Evolutionary conservation across 2,113 vertebrate genomes (phyloP).

Genomic region (Tachuris rubrigastra): DNA sequence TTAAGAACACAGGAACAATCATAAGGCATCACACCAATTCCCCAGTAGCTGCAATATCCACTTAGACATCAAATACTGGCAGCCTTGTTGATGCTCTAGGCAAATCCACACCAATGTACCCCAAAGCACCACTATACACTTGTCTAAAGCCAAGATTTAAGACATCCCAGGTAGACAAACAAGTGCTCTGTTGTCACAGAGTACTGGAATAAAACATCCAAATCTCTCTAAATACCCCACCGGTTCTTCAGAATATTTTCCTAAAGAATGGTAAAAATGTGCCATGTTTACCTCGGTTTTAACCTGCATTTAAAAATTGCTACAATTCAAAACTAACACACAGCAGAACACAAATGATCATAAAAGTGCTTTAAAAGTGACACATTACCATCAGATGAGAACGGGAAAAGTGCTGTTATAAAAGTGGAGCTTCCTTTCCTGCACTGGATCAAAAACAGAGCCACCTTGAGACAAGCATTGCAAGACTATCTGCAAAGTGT

Average conservation of each 20-base stretch:
- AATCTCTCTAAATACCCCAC: neutral
- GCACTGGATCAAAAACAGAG: neutral
- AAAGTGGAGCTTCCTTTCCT: neutral
- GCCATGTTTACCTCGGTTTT: neutral
- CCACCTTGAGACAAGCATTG: neutral
- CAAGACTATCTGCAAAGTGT: neutral
- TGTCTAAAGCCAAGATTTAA: neutral
- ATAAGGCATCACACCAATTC: neutral
- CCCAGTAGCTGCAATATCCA: neutral
- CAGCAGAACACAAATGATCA: neutral
- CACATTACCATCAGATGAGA: neutral
- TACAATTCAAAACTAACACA: neutral
- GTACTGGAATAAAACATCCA: neutral
- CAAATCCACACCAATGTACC: neutral
- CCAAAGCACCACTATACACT: neutral
- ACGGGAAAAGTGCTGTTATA: neutral
- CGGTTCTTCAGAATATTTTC: neutral
- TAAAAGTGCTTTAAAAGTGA: neutral
- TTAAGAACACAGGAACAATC: neutral
- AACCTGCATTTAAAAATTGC: neutral
- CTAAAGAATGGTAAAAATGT: neutral
- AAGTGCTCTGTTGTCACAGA: neutral
- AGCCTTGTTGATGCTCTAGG: neutral
- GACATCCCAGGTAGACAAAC: neutral
- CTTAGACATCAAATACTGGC: neutral